Conservation (phyloP, 2,888 invertebrate species). For the Rugalucina vietnamica region DNA sequence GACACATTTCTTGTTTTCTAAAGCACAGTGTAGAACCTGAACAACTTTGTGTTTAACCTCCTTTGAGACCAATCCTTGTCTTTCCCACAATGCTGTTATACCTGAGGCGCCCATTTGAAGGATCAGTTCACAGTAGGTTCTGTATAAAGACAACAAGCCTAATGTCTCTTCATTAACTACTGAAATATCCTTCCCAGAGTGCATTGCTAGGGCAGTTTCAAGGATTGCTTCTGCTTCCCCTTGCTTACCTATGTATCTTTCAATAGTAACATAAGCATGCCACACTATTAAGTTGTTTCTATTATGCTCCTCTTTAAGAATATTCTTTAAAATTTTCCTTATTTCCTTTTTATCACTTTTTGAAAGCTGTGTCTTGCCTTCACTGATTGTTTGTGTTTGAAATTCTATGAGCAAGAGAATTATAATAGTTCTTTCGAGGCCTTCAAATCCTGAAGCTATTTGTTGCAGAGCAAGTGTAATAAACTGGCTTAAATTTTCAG, state of each 20-base stretch:
- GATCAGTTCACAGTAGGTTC: constrained; percentile 64
- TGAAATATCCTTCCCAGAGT: constrained; percentile 52
- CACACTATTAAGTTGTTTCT: constrained; percentile 82
- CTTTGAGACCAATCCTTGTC: neutral
- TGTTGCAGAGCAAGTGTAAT: constrained; percentile 57
- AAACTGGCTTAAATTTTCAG: neutral
- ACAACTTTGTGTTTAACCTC: constrained; percentile 45
- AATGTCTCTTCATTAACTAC: constrained; percentile 18
- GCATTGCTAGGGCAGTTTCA: constrained; percentile 75
- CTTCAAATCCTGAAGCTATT: constrained; percentile 56
- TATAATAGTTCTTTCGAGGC: constrained; percentile 59
- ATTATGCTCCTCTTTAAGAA: constrained; percentile 80
- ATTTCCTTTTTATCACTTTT: constrained; percentile 74
- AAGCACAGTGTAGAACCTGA: constrained; percentile 56
- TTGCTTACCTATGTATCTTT: constrained; percentile 73
- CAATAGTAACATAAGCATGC: constrained; percentile 79
- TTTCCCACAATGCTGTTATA: constrained; percentile 27
- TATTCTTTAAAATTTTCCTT: constrained; percentile 78
- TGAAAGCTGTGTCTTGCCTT: constrained; percentile 9
- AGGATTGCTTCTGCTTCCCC: constrained; percentile 78
- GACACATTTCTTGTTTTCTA: constrained; percentile 64
- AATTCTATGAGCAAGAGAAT: constrained; percentile 54
- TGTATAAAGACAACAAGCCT: constrained; percentile 65
- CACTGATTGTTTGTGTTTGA: constrained; percentile 27
- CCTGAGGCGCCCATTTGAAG: constrained; percentile 55